Base-by-base conservation (phyloP, 2,888 invertebrate species). In the Ferrisia virgata region DNA sequence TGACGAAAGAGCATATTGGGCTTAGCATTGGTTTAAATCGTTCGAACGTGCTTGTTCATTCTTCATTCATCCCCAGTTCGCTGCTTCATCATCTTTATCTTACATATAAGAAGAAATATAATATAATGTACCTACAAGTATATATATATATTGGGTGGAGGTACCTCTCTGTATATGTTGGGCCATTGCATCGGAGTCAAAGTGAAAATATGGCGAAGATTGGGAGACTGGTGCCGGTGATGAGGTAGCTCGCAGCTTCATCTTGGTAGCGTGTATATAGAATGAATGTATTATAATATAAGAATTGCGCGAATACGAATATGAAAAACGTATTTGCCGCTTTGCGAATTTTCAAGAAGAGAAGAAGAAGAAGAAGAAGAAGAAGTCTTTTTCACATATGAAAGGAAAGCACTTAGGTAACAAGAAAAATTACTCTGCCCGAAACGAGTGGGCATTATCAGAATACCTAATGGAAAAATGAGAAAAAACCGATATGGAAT, bases 391-490 rank as follows among this genome's bases (percentile, higher is more conserved):
- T 69, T 82, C 82, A 43, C 82, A 69, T 82, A 69, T 69, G 69
- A 82, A 82, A 82, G 82, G 83, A 83, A 83, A 76, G 72, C 83
- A 72, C 83, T 83, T 83, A 72, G 39, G 76, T 72, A 83, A 83
- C 83, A 83, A 83, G 83, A 83, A 83, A 83, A 83, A 83, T 83
- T 83, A 83, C 83, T 83, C 72, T 69, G 83, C 72, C 76, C 76
- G 72, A 83, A 83, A 83, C 72, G 83, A 83, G 83, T 83, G 83
- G 43, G 83, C 83, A 76, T 72, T 83, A 83, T 83, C 83, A 47
- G 83, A 83, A 83, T 83, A 83, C 83, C 43, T 83, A 83, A 83
- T 83, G 76, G 72, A 72, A 83, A 83, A 83, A 83, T 83, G 72
- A 83, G 83, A 83, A 83, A 72, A 72, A 83, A 83, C 43, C 43